These are phyloP conservation scores for Cottoperca gobio DNA, from an alignment of 2,797 vertebrate species.

Conservation along the genomic window DNA sequence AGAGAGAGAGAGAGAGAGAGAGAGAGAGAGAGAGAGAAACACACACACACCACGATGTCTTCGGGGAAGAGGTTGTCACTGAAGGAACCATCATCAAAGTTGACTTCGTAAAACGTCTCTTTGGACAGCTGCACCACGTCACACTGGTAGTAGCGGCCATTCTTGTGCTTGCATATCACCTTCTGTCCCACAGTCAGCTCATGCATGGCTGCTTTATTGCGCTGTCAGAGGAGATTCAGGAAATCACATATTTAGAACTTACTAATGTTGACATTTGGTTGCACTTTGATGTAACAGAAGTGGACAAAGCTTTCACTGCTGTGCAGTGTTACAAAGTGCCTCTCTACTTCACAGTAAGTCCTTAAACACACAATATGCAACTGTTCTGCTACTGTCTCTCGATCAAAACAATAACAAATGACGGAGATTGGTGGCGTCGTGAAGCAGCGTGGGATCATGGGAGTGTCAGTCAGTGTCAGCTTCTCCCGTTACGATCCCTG, in stretches of 20 bases:
- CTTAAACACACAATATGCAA: no score
- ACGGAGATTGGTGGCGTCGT: no score
- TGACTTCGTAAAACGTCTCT: conserved; percentile 97
- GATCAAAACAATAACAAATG: no score
- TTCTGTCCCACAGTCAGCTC: conserved; percentile 91
- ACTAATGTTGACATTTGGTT: background rate
- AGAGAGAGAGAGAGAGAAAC: no score
- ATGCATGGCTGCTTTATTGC: conserved; percentile 85
- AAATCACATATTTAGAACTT: background rate
- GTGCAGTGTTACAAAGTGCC: background rate
- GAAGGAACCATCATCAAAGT: conserved; percentile 98
- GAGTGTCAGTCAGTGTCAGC: no score
- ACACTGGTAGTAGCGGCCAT: conserved; percentile 95
- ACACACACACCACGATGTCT: conserved; percentile 90
- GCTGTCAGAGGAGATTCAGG: conserved; percentile 55
- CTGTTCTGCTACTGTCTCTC: no score
- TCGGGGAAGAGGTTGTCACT: conserved; percentile 97
- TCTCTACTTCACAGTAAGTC: background rate
- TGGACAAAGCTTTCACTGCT: background rate
- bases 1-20: no score
- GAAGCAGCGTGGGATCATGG: no score
- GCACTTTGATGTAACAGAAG: background rate
- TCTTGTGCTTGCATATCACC: conserved; percentile 96
- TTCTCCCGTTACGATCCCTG: no score
- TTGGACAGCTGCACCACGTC: conserved; percentile 92